Conservation (phyloP, 2,113 vertebrate species). For the Ctenodactylus gundi region DNA sequence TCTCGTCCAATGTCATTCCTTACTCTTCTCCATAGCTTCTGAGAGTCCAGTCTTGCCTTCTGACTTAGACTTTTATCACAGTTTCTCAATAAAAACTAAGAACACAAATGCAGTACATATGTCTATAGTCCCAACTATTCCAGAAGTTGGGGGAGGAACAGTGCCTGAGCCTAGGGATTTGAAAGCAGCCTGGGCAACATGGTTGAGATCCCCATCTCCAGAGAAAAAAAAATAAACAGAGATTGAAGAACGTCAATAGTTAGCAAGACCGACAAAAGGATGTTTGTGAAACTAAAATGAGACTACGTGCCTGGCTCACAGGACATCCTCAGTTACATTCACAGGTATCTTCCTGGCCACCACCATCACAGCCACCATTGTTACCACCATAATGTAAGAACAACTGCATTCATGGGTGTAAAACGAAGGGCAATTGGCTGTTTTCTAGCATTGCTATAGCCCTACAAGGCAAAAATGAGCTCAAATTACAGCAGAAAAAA, state of each 20-base stretch:
- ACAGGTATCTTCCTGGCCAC: too few species aligned
- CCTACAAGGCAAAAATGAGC: background rate
- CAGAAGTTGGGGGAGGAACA: background rate
- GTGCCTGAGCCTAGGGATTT: background rate
- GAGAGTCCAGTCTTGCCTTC: background rate
- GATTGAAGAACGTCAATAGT: background rate
- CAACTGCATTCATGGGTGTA: background rate
- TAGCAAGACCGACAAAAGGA: background rate
- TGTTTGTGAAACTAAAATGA: background rate
- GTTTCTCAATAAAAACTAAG: background rate
- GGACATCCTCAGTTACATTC: background rate
- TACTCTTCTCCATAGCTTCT: background rate
- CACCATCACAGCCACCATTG: too few species aligned
- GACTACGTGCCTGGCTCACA: background rate
- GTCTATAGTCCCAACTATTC: background rate
- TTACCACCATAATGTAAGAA: background rate
- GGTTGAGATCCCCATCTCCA: background rate
- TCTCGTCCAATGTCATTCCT: background rate
- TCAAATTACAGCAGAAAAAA: background rate
- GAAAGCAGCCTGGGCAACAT: background rate
- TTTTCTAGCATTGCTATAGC: background rate
- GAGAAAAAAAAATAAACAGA: background rate
- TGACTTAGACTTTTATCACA: background rate
- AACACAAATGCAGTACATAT: background rate
- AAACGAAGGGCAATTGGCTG: background rate